Conservation (phyloP, 2,797 vertebrate genomes). For the Chanos chanos region DNA sequence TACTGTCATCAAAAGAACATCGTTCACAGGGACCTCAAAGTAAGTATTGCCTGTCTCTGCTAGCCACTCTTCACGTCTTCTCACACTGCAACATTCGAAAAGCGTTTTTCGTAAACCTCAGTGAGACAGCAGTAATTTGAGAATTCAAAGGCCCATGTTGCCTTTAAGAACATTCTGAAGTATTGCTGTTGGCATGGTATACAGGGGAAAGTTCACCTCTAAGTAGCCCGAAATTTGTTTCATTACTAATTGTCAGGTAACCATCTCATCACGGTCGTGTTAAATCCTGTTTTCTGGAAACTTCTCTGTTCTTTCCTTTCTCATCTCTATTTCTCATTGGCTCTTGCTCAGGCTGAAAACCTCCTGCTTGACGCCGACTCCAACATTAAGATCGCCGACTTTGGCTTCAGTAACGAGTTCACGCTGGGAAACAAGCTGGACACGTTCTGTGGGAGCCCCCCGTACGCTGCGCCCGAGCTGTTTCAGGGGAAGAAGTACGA, state of each 20-base stretch:
- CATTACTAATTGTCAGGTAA: too few relatives aligned
- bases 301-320: neutral
- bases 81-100: too few relatives aligned
- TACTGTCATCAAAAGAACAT: constrained; percentile 95
- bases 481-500: constrained; percentile 92
- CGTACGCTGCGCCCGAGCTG: constrained; percentile 77
- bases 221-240: too few relatives aligned
- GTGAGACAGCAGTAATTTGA: too few relatives aligned
- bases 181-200: too few relatives aligned
- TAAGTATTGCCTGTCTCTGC: too few relatives aligned
- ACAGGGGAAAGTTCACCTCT: too few relatives aligned
- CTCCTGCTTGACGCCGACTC: constrained; percentile 85
- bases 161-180: neutral
- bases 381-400: constrained; percentile 92
- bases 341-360: constrained; percentile 79
- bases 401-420: constrained; percentile 93
- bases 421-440: constrained; percentile 87
- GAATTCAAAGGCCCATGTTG: too few relatives aligned
- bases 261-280: neutral
- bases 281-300: neutral
- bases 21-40: constrained; percentile 91
- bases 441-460: constrained; percentile 88
- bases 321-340: neutral
- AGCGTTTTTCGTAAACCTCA: too few relatives aligned
- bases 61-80: too few relatives aligned